These are phyloP conservation scores for Stegodyphus mimosarum DNA, from an alignment of 1,140 invertebrate genomes.

Conservation along the genomic window DNA sequence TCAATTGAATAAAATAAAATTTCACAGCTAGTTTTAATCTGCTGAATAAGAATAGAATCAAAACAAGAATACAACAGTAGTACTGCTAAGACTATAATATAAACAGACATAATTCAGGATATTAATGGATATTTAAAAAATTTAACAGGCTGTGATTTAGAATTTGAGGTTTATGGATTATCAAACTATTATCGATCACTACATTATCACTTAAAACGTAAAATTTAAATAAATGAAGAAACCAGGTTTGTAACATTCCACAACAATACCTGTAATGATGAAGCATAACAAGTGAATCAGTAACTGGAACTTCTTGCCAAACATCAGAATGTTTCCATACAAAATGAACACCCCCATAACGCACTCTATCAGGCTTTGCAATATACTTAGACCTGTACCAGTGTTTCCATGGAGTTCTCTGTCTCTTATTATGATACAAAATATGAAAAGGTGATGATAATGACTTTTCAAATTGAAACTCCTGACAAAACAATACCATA, in stretches of 20 bases:
- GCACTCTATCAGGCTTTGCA: slow-evolving; percentile 16
- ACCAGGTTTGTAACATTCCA: slow-evolving; percentile 34
- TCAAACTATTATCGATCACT: slow-evolving; percentile 38
- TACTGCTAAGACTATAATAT: too few relatives aligned
- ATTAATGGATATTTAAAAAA: neutral
- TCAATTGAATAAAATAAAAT: too few relatives aligned
- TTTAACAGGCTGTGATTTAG: slow-evolving; percentile 16
- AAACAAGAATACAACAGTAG: too few relatives aligned
- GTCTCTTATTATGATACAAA: slow-evolving; percentile 32
- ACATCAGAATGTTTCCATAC: slow-evolving; percentile 7
- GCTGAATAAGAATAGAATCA: too few relatives aligned
- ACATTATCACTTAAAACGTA: slow-evolving; percentile 40
- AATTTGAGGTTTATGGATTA: neutral
- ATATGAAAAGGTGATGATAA: neutral
- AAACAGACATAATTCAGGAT: neutral
- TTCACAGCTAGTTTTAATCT: too few relatives aligned
- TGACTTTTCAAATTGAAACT: slow-evolving; percentile 7
- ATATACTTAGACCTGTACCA: slow-evolving; percentile 44
- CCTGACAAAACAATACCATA: slow-evolving; percentile 44
- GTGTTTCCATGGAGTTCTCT: slow-evolving; percentile 34
- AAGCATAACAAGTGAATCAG: slow-evolving; percentile 25
- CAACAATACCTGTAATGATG: slow-evolving; percentile 53
- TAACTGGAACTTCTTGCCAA: slow-evolving; percentile 23
- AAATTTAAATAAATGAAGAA: slow-evolving; percentile 36
- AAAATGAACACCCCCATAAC: slow-evolving; percentile 40